Evolutionary conservation across 2,113 vertebrate species (phyloP), one percentile per base, ranked within the genome.

Genomic region (Uropsilus gracilis): DNA sequence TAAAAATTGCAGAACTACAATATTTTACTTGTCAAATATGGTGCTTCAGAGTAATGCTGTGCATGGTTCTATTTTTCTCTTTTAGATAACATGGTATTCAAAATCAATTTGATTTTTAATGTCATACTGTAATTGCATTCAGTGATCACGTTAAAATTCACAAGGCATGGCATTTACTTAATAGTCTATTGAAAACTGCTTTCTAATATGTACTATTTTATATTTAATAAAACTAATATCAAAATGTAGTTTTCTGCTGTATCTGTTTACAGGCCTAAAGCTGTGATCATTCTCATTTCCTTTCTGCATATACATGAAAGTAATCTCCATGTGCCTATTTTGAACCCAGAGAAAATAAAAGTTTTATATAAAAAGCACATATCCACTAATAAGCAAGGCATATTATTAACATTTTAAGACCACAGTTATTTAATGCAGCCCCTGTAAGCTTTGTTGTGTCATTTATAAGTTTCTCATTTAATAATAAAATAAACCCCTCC

Each of bases 81-180:
- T 68, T 81, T 80, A 24, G 68, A 48, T 75, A 61, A 8, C 20
- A 53, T 81, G 34, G 17, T 61, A 69, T 78, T 92, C 44, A 75
- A 80, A 94, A 89, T 81, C 50, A 89, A 69, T 96, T 86, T 44
- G 24, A 14, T 30, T 89, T 89, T 91, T 88, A 88, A 91, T 88
- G 64, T 37, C 44, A 34, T 46, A 28, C 11, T 46, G 2, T 82
- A 69, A 46, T 76, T 89, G 7, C 32, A 75, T 69, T 89, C 42
- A 85, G 32, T 59, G 66, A 66, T 71, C 78, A 53, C 10, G 61
- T 75, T 72, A 86, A 80, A 59, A 73, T 86, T 39, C 30, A 86
- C 59, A 48, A 55, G 61, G 80, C 4, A 59, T 2, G 6, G 1
- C 46, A 24, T 89, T 94, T 61, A 76, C 50, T 44, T 34, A 82